Conservation (phyloP, 2,888 invertebrate species). For the Mystacides longicornis region DNA sequence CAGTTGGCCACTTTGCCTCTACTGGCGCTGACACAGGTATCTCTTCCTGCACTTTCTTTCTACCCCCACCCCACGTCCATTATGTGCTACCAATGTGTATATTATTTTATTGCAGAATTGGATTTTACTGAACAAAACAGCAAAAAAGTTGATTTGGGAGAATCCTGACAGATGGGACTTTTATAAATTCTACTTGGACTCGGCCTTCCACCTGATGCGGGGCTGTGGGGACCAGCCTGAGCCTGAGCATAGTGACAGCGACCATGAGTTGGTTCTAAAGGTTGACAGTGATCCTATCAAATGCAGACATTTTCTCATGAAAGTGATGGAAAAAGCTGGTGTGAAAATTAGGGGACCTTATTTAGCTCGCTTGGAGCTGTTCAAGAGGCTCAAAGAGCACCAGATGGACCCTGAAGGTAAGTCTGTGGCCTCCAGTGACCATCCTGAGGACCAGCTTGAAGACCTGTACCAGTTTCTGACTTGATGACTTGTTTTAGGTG, state of each 20-base stretch:
- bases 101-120: constrained; percentile 56
- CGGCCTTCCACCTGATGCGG: constrained; percentile 57
- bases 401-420: constrained; percentile 43
- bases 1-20: constrained; percentile 12
- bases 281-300: constrained; percentile 33
- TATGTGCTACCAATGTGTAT: background rate
- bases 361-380: constrained; percentile 73
- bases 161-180: constrained; percentile 70
- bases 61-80: background rate
- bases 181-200: constrained; percentile 63
- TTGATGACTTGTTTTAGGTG: constrained; percentile 26
- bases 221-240: constrained; percentile 30
- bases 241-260: background rate
- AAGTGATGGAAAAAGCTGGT: constrained; percentile 35
- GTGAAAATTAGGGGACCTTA: constrained; percentile 69
- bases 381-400: constrained; percentile 50
- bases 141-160: constrained; percentile 65
- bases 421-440: no score
- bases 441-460: no score
- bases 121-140: constrained; percentile 64
- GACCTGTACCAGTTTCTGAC: no score
- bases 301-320: constrained; percentile 42
- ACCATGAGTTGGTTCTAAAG: background rate
- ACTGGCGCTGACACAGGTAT: constrained; percentile 36
- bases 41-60: no score